phyloP scores from a whole-genome alignment of 2,113 vertebrate genomes.

The Phainopepla nitens region DNA sequence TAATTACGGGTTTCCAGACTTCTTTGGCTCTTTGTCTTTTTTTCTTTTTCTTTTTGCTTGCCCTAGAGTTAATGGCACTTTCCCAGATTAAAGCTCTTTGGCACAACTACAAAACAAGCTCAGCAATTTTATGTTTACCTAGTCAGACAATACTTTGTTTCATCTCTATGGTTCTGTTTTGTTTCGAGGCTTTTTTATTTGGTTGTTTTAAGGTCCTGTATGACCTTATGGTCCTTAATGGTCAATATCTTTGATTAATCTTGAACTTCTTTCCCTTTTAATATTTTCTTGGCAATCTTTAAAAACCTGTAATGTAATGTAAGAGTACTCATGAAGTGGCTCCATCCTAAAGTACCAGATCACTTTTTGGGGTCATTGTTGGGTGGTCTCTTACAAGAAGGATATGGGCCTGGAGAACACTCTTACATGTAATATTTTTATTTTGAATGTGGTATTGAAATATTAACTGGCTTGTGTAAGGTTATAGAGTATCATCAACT shows the following conservation, averaged over 20 bases:
- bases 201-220: neutral
- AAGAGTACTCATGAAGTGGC: neutral
- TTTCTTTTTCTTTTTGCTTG: accelerated
- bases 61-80: neutral
- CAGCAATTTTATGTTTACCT: neutral
- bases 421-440: neutral
- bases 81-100: neutral
- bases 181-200: neutral
- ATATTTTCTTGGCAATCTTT: neutral
- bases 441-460: neutral
- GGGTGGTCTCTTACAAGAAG: neutral
- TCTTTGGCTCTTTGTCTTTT: neutral
- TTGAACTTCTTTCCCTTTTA: neutral
- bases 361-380: neutral
- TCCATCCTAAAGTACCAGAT: neutral
- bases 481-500: neutral
- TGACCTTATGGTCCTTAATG: neutral
- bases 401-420: neutral
- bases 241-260: neutral
- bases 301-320: neutral
- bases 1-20: neutral
- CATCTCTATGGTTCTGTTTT: neutral
- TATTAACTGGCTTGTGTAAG: neutral
- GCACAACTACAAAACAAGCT: neutral
- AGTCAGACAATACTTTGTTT: neutral